Evolutionary conservation across 2,888 invertebrate genomes (phyloP).

Genomic region (Nezara viridula): DNA sequence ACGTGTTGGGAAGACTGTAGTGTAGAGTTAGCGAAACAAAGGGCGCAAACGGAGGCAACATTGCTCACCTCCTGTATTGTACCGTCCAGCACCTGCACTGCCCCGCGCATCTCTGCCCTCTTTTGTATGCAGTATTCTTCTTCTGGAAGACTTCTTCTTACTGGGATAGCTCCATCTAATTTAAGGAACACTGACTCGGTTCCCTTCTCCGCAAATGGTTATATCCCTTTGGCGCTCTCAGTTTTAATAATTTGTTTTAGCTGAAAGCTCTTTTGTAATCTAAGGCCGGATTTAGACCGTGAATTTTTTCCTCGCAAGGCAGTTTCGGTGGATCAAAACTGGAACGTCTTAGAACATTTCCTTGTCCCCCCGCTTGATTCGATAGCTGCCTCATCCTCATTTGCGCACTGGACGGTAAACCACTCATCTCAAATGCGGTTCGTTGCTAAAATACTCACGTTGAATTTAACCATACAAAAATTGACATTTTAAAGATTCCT

Average conservation of each 20-base stretch:
- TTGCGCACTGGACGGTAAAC: no score
- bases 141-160: neutral
- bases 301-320: no score
- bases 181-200: neutral
- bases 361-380: no score
- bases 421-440: no score
- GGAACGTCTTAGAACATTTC: no score
- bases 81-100: neutral
- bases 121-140: neutral
- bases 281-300: no score
- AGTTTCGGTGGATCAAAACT: no score
- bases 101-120: neutral
- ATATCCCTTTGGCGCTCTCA: neutral
- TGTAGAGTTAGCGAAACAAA: neutral
- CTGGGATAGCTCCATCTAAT: neutral
- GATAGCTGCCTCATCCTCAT: no score
- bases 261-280: neutral
- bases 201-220: neutral
- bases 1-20: neutral
- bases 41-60: neutral
- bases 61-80: conserved; percentile 16
- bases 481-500: no score
- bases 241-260: neutral
- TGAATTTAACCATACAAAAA: no score
- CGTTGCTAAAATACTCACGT: no score